Conservation (phyloP, 2,113 vertebrate genomes). For the Lepisosteus oculatus region DNA sequence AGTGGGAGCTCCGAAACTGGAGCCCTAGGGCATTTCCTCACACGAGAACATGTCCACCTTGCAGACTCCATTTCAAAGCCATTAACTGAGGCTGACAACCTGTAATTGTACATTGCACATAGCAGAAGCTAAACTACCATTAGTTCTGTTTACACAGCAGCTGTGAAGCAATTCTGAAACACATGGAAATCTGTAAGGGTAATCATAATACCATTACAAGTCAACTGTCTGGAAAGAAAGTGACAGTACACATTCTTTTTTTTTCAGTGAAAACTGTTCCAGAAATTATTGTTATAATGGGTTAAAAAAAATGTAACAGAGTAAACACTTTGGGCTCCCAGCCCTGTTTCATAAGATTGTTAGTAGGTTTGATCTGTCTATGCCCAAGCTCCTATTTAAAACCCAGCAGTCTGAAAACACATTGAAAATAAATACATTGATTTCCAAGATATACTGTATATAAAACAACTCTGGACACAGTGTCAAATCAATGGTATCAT, state of each 20-base stretch:
- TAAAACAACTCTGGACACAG: no score
- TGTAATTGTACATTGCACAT: not conserved
- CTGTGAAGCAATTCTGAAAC: not conserved
- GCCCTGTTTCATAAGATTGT: no score
- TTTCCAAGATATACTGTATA: no score
- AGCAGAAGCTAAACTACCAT: not conserved
- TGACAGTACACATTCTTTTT: not conserved
- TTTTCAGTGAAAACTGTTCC: not conserved
- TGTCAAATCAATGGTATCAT: no score
- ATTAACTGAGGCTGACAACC: not conserved
- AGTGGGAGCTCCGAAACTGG: no score
- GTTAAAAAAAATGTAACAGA: not conserved
- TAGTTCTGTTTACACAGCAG: constrained; percentile 4
- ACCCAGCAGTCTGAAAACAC: no score
- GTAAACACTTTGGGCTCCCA: no score
- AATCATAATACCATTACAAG: not conserved
- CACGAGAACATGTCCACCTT: not conserved
- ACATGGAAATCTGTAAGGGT: not conserved
- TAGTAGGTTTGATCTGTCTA: no score
- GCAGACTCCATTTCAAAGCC: not conserved
- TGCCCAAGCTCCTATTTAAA: no score
- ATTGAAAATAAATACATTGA: no score
- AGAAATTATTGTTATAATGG: not conserved
- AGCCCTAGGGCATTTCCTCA: not conserved
- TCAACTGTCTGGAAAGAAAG: constrained; percentile 16